Evolutionary conservation across 2,113 vertebrate species (phyloP).

Genomic region (Hemiprocne comata): DNA sequence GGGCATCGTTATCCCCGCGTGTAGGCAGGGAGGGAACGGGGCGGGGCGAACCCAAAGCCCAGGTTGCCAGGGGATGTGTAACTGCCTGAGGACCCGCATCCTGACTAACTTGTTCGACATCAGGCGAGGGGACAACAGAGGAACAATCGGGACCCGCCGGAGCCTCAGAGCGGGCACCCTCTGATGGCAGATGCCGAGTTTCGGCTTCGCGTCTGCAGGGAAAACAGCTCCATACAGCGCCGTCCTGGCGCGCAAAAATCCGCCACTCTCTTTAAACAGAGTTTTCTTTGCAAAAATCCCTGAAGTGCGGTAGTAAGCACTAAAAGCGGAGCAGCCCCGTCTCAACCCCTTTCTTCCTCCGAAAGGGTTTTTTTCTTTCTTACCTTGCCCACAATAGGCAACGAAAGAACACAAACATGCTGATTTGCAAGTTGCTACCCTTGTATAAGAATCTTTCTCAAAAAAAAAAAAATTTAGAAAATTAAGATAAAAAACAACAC

Average conservation of each 20-base stretch:
- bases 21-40: background rate
- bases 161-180: background rate
- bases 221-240: background rate
- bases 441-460: background rate
- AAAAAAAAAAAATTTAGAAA: background rate
- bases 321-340: fast-evolving
- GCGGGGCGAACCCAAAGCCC: background rate
- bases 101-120: background rate
- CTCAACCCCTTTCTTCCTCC: background rate
- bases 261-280: background rate
- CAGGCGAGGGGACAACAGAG: background rate
- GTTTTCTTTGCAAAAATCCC: background rate
- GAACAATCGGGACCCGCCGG: background rate
- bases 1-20: background rate
- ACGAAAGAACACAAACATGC: background rate
- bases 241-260: background rate
- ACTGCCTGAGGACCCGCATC: background rate
- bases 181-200: background rate
- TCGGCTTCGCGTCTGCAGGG: background rate
- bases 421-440: constrained; percentile 2
- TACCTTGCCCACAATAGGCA: background rate
- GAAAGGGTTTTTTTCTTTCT: background rate
- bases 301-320: background rate
- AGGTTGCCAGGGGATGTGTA: fast-evolving
- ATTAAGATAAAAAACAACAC: background rate